A percentile compares a stretch with the other conserved stretches of the same genome.
These are phyloP conservation scores for Phthorimaea operculella DNA, from an alignment of 1,140 invertebrate species.

Conservation along the genomic window DNA sequence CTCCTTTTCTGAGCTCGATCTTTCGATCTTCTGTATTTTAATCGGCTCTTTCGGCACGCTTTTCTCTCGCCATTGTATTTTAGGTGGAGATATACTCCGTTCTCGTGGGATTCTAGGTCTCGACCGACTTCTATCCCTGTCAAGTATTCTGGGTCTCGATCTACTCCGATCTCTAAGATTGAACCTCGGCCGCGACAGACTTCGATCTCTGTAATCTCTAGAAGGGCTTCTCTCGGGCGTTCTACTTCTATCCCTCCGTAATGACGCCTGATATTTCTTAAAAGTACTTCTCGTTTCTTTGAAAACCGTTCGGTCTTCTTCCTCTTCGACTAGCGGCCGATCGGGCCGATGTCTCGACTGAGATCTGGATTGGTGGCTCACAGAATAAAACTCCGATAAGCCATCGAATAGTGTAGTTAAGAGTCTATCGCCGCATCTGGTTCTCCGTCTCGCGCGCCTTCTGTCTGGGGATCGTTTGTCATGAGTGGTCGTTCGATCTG, in stretches of 20 bases:
- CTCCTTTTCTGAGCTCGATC: not conserved
- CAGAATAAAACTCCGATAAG: constrained; percentile 85
- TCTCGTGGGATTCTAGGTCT: constrained; percentile 15
- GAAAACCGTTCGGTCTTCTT: constrained; percentile 32
- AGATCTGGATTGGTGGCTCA: constrained; percentile 63
- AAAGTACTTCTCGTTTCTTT: constrained; percentile 62
- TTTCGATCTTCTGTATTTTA: not conserved
- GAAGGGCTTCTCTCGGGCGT: constrained; percentile 7
- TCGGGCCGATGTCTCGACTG: constrained; percentile 45
- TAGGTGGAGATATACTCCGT: not conserved
- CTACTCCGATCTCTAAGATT: constrained; percentile 5
- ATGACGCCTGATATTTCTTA: constrained; percentile 44
- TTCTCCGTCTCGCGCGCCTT: constrained; percentile 35
- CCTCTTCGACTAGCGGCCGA: constrained; percentile 20
- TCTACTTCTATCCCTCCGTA: constrained; percentile 19
- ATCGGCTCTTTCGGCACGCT: constrained; percentile 12
- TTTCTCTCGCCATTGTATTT: constrained; percentile 14
- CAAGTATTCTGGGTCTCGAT: not conserved
- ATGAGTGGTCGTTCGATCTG: not conserved
- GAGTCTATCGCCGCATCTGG: constrained; percentile 56
- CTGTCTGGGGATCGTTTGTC: constrained; percentile 27
- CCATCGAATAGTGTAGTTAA: constrained; percentile 85
- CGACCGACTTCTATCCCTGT: constrained; percentile 2
- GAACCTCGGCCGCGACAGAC: not conserved
- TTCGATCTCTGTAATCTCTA: constrained; percentile 6